Evolutionary conservation across 2,888 invertebrate species (phyloP).

Genomic region (Athripsodes cinereus): DNA sequence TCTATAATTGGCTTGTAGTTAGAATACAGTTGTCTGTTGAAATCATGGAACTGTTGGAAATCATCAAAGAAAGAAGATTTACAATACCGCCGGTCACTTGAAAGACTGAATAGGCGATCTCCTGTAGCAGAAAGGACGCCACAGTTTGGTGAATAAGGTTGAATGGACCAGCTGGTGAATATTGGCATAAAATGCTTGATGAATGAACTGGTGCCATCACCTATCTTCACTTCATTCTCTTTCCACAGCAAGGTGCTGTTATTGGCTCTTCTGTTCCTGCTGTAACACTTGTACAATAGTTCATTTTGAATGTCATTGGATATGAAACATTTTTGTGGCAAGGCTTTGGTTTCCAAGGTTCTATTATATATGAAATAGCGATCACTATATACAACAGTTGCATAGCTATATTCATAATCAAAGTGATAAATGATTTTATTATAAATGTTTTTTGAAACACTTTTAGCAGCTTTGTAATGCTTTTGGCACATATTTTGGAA

Average conservation of each 20-base stretch:
- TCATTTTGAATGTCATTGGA: slow-evolving; percentile 21
- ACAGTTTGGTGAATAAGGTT: slow-evolving; percentile 22
- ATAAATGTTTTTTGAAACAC: slow-evolving; percentile 32
- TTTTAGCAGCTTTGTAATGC: slow-evolving; percentile 26
- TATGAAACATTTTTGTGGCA: slow-evolving; percentile 25
- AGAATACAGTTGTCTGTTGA: slow-evolving; percentile 19
- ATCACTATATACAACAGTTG: slow-evolving; percentile 48
- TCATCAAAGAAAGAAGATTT: slow-evolving; percentile 27
- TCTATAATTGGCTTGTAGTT: slow-evolving; percentile 25
- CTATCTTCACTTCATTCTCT: too few species aligned
- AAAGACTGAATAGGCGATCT: slow-evolving; percentile 18
- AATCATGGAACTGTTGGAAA: slow-evolving; percentile 24
- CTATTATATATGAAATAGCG: slow-evolving; percentile 45
- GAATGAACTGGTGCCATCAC: background rate
- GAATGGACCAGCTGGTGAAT: slow-evolving; percentile 28
- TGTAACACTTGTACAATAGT: slow-evolving; percentile 22
- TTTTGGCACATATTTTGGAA: slow-evolving; percentile 27
- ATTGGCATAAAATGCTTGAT: slow-evolving; percentile 26
- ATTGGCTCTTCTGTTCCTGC: slow-evolving; percentile 22
- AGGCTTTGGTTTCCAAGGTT: slow-evolving; percentile 32
- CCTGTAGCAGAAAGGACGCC: slow-evolving; percentile 23
- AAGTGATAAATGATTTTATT: slow-evolving; percentile 34
- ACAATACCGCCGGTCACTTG: slow-evolving; percentile 22
- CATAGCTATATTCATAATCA: slow-evolving; percentile 33
- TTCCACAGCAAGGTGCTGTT: slow-evolving; percentile 15